Percentiles rank a stretch among this genome's conserved stretches.
Evolutionary conservation across 2,797 vertebrate genomes (phyloP).

Genomic region (Ibycter americanus): DNA sequence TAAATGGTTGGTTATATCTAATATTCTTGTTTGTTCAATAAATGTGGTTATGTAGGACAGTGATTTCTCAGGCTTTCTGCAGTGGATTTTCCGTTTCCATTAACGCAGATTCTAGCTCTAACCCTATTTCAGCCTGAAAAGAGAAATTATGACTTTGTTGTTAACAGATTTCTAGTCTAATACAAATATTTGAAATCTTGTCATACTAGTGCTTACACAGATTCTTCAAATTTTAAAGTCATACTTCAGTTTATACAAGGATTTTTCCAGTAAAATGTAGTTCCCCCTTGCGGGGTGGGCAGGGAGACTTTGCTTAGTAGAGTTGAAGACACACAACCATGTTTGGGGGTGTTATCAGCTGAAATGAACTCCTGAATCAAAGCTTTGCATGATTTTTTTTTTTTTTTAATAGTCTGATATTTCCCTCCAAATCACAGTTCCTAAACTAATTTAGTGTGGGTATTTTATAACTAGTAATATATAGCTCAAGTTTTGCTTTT

Average conservation of each 20-base stretch:
- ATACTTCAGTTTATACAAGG: not conserved
- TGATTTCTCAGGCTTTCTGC: not conserved
- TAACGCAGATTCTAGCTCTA: not conserved
- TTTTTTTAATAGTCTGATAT: not conserved
- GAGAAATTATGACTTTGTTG: too few relatives aligned
- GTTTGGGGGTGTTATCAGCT: not conserved
- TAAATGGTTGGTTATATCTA: not conserved
- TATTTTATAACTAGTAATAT: not conserved
- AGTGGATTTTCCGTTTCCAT: not conserved
- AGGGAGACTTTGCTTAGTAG: not conserved
- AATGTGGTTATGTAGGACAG: not conserved
- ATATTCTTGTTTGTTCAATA: not conserved
- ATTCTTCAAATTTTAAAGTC: not conserved
- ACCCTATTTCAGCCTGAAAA: not conserved
- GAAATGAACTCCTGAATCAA: not conserved
- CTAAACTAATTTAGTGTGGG: not conserved
- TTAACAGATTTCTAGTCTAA: not conserved
- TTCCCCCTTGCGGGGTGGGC: not conserved
- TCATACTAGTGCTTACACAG: not conserved
- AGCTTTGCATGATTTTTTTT: not conserved
- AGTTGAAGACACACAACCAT: not conserved
- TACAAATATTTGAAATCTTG: not conserved
- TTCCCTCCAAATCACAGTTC: not conserved
- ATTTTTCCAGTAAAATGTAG: not conserved
- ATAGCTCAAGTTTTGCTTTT: not conserved